Evolutionary conservation across 2,113 vertebrate genomes (phyloP).

Genomic region (Tyrannus savana): DNA sequence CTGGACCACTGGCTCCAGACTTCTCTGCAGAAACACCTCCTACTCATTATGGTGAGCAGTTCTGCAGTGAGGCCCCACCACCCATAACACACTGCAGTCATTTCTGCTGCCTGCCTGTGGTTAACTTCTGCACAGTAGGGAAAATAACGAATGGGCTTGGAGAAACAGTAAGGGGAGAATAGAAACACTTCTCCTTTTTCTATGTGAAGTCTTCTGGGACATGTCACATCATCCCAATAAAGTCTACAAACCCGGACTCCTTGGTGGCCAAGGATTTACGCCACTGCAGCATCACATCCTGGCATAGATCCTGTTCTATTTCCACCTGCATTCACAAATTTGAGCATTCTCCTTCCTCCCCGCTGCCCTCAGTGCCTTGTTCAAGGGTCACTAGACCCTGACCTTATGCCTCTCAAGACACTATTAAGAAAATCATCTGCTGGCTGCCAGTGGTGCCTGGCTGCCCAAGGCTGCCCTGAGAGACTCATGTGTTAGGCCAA

Average conservation of each 20-base stretch:
- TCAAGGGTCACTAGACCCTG: background rate
- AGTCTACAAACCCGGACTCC: background rate
- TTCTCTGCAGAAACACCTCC: background rate
- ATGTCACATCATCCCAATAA: background rate
- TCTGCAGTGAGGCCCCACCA: background rate
- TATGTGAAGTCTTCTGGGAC: background rate
- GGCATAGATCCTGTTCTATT: accelerated
- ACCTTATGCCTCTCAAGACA: background rate
- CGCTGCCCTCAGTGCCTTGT: accelerated
- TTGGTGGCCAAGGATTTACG: background rate
- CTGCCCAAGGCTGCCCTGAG: background rate
- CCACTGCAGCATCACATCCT: background rate
- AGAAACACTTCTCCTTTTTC: background rate
- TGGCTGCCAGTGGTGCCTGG: background rate
- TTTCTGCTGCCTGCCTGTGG: background rate
- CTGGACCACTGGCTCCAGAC: background rate
- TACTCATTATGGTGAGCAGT: accelerated
- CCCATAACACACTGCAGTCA: background rate
- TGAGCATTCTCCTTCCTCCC: background rate
- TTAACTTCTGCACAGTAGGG: background rate
- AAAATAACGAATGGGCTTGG: background rate
- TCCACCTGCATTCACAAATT: background rate
- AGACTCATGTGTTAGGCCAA: background rate
- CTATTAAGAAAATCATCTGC: background rate
- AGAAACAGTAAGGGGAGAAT: background rate